A percentile compares a stretch with the other conserved stretches of the same genome.
phyloP scores from a whole-genome alignment of 2,888 invertebrate genomes.

The Eretmocerus hayati region DNA sequence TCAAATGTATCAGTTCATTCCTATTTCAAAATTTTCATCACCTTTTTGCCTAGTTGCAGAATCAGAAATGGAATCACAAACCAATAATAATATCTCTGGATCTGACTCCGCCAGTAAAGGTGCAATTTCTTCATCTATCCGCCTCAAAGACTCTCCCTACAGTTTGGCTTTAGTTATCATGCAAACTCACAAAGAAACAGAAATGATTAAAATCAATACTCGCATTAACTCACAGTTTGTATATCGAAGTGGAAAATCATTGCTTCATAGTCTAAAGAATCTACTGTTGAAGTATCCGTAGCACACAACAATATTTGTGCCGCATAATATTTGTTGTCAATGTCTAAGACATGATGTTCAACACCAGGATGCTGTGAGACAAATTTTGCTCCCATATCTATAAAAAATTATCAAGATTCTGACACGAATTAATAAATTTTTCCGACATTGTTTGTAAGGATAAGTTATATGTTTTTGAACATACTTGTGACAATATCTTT shows the following conservation, averaged over 20 bases:
- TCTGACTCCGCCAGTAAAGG: conserved; percentile 30
- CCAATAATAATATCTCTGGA: conserved; percentile 36
- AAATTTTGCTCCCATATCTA: conserved; percentile 38
- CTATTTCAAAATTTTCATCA: conserved; percentile 34
- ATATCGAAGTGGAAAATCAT: conserved; percentile 59
- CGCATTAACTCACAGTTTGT: conserved; percentile 40
- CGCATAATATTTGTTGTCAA: conserved; percentile 68
- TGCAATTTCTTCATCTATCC: conserved; percentile 33
- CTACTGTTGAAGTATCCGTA: conserved; percentile 47
- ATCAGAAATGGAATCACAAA: conserved; percentile 39
- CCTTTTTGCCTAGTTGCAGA: conserved; percentile 45
- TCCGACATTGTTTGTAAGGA: conserved; percentile 6
- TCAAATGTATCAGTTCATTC: too few relatives aligned
- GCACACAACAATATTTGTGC: conserved; percentile 56
- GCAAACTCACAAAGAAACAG: background rate
- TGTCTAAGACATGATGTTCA: conserved; percentile 50
- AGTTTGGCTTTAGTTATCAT: conserved; percentile 20
- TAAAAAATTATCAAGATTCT: background rate
- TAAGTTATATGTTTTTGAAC: conserved; percentile 20
- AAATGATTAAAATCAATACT: background rate
- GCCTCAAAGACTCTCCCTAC: conserved; percentile 32
- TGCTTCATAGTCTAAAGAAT: conserved; percentile 54
- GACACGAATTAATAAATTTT: background rate
- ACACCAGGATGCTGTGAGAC: conserved; percentile 33
- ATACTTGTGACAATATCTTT: conserved; percentile 37